These are phyloP conservation scores for Lasius fuliginosus DNA, from an alignment of 2,888 invertebrate species.

Conservation along the genomic window DNA sequence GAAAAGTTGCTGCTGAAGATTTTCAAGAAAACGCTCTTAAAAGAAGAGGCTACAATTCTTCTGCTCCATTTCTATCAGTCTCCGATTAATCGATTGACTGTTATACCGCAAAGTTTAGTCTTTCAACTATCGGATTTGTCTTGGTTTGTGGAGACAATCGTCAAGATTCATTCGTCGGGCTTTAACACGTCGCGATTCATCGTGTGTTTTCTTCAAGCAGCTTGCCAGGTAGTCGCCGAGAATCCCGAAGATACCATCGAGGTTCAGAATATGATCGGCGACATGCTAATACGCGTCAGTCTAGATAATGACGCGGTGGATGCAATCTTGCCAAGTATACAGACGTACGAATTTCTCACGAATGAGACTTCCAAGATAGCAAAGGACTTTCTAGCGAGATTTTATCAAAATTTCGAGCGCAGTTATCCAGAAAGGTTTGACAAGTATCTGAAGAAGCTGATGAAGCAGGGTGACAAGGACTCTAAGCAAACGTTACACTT, in stretches of 20 bases:
- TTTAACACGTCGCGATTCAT: slow-evolving; percentile 88
- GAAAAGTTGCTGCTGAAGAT: slow-evolving; percentile 89
- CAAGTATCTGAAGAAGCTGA: slow-evolving; percentile 89
- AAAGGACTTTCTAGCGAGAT: slow-evolving; percentile 73
- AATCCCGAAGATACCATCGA: slow-evolving; percentile 85
- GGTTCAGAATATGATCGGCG: slow-evolving; percentile 88
- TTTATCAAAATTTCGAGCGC: slow-evolving; percentile 87
- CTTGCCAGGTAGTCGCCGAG: slow-evolving; percentile 87
- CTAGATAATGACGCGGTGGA: slow-evolving; percentile 87
- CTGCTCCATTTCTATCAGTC: slow-evolving; percentile 91
- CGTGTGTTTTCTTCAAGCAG: slow-evolving; percentile 87
- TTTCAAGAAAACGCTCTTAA: slow-evolving; percentile 87
- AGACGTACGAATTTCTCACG: slow-evolving; percentile 68
- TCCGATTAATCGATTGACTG: slow-evolving; percentile 87
- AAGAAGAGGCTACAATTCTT: slow-evolving; percentile 89
- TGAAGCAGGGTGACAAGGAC: slow-evolving; percentile 79
- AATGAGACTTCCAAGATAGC: slow-evolving; percentile 45
- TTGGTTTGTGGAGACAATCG: slow-evolving; percentile 87
- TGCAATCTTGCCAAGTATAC: slow-evolving; percentile 76
- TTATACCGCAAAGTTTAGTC: slow-evolving; percentile 88
- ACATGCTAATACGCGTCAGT: slow-evolving; percentile 89
- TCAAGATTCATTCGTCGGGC: slow-evolving; percentile 87
- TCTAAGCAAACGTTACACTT: slow-evolving; percentile 78
- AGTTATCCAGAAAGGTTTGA: slow-evolving; percentile 92
- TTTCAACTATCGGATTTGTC: slow-evolving; percentile 86